Evolutionary conservation across 2,797 vertebrate genomes (phyloP), one percentile per base, ranked within the genome.

Genomic region (Pangasius sanitwongsei): DNA sequence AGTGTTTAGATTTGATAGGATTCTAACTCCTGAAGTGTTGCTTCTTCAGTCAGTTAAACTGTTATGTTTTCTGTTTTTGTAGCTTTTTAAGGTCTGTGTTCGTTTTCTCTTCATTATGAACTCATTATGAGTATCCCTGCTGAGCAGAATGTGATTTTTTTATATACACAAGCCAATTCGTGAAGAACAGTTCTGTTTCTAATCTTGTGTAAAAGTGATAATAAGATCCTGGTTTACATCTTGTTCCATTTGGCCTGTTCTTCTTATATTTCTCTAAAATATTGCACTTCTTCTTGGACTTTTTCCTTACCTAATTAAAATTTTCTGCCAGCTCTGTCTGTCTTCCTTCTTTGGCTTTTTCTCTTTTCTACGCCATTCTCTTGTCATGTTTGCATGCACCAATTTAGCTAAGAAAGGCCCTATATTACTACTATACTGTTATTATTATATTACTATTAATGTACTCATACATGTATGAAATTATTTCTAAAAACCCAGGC

Each of bases 251-350:
- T 63, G 81, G 13, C 15, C 59, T 28, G 34, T 65, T 83, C 59
- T 83, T 65, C 59, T 44, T 48, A 61, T 63, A 83, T 92, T 94
- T 93, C 95, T 91, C 95, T 93, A 95, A 93, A 96, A 94, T 92
- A 95, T 92, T 95, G 93, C 93, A 95, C 93, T 96, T 95, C 92
- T 96, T 97, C 57, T 83, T 81, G 93, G 96, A 93, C 92, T 94
- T 93, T 91, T 90, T 55, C 50, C n/a, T 55, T 80, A 93, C 95
- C 94, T 93, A 95, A 83, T 83, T 83, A 83, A 83, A 83, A 4
- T 13, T 8, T 65, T 83, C 82, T 65, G 59, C 59, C 37, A 65
- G 59, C 82, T 65, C 57, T 63, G 34, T 83, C 59, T 65, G 2
- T n/a, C 13, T 63, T 65, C 59, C 28, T 63, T 44, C 59, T 44